Evolutionary conservation across 2,888 invertebrate genomes (phyloP).

Genomic region (Hydrotaea diabolus): DNA sequence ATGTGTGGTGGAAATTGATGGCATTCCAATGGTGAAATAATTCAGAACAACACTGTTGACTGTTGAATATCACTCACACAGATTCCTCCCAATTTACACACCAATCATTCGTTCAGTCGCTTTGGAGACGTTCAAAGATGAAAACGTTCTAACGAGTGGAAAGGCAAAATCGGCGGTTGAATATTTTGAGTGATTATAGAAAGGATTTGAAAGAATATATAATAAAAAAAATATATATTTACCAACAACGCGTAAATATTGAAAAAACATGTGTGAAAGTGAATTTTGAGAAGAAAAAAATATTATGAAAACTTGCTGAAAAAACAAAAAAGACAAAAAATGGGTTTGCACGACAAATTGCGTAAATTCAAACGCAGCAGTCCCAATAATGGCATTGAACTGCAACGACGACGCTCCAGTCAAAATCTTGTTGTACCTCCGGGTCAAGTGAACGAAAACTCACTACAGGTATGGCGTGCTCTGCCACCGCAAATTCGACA

Average conservation of each 20-base stretch:
- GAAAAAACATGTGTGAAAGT: constrained; percentile 11
- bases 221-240: constrained; percentile 21
- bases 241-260: constrained; percentile 14
- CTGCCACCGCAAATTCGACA: constrained; percentile 85
- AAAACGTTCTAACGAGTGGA: constrained; percentile 49
- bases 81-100: constrained; percentile 38
- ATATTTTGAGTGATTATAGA: constrained; percentile 28
- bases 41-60: constrained; percentile 28
- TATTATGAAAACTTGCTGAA: constrained; percentile 11
- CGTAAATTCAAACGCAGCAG: constrained; percentile 70
- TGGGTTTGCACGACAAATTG: constrained; percentile 74
- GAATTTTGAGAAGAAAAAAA: constrained; percentile 26
- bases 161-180: background rate
- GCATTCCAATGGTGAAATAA: constrained; percentile 50
- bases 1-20: constrained; percentile 57
- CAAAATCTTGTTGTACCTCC: constrained; percentile 74
- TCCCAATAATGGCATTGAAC: constrained; percentile 72
- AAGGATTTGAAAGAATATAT: constrained; percentile 11
- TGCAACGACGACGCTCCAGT: constrained; percentile 71
- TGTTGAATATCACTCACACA: constrained; percentile 25
- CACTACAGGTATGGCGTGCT: constrained; percentile 85
- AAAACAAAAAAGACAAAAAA: constrained; percentile 47
- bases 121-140: constrained; percentile 55
- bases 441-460: constrained; percentile 84
- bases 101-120: constrained; percentile 50